Evolutionary conservation across 1,140 invertebrate genomes (phyloP).

Genomic region (Triops longicaudatus): DNA sequence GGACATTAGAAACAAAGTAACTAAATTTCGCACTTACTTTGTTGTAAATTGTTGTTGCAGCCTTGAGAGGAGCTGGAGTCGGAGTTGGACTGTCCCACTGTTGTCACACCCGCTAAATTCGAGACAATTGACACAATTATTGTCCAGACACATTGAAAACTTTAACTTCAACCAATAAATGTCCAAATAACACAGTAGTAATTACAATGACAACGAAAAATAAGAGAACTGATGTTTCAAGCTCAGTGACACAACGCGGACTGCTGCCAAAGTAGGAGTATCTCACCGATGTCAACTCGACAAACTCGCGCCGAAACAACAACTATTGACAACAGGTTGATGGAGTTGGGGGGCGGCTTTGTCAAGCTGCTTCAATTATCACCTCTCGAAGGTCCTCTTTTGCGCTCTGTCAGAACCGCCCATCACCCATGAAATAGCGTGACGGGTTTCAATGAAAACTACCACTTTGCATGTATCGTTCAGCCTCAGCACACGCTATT

Average conservation of each 20-base stretch:
- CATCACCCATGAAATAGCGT: not conserved
- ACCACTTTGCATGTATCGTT: not conserved
- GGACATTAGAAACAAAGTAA: not conserved
- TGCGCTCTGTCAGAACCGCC: not conserved
- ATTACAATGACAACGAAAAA: not conserved
- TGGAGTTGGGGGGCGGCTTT: not conserved
- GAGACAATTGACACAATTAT: conserved; percentile 6
- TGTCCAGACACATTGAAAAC: not conserved
- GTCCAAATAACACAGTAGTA: not conserved
- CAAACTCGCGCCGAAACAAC: not conserved
- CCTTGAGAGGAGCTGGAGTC: not conserved
- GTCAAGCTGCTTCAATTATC: not conserved
- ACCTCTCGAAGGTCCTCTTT: not conserved
- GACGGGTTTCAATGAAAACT: not conserved
- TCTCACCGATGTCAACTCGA: not conserved
- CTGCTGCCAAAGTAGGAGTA: not conserved
- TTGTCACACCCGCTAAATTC: not conserved
- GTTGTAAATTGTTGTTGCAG: not conserved
- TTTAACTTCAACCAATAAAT: not conserved
- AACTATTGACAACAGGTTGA: not conserved
- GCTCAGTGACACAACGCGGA: not conserved
- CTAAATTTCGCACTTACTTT: not conserved
- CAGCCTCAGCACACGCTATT: not conserved
- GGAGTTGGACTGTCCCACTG: not conserved
- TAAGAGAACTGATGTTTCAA: not conserved